These are phyloP conservation scores for Tor tambroides DNA, from an alignment of 2,113 vertebrate species.

Conservation along the genomic window DNA sequence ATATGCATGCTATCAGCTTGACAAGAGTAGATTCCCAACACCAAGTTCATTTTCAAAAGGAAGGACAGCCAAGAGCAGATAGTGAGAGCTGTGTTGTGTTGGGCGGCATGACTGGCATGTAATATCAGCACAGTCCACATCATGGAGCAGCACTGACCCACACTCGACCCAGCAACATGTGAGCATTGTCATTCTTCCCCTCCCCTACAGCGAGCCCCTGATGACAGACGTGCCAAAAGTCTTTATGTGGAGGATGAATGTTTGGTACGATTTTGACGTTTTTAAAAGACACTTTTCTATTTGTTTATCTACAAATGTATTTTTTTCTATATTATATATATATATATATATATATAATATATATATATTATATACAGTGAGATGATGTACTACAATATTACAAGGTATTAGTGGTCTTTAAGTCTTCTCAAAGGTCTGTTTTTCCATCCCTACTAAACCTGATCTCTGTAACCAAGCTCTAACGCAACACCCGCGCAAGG, in stretches of 20 bases:
- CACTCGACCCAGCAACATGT: conserved; percentile 57
- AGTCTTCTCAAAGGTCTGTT: conserved; percentile 12
- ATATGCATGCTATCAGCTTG: not conserved
- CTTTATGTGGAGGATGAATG: conserved; percentile 52
- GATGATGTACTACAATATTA: not conserved
- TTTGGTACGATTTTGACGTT: not conserved
- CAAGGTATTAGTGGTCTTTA: not conserved
- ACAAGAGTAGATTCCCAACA: conserved; percentile 17
- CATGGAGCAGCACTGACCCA: conserved; percentile 67
- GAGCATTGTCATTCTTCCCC: conserved; percentile 53
- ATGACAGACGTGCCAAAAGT: conserved; percentile 61
- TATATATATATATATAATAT: no score
- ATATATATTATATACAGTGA: no score
- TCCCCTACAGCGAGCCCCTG: not conserved
- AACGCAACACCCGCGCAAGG: conserved; percentile 60
- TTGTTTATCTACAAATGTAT: no score
- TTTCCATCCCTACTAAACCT: conserved; percentile 52
- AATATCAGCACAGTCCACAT: conserved; percentile 64
- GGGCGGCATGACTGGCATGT: conserved; percentile 62
- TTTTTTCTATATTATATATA: no score
- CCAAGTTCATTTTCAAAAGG: not conserved
- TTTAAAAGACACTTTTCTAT: not conserved
- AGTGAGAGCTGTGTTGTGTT: not conserved
- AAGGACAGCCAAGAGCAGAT: conserved; percentile 17
- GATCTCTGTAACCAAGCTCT: conserved; percentile 72